phyloP scores from a whole-genome alignment of 2,797 vertebrate species.

The Sebastes hubbsi region DNA sequence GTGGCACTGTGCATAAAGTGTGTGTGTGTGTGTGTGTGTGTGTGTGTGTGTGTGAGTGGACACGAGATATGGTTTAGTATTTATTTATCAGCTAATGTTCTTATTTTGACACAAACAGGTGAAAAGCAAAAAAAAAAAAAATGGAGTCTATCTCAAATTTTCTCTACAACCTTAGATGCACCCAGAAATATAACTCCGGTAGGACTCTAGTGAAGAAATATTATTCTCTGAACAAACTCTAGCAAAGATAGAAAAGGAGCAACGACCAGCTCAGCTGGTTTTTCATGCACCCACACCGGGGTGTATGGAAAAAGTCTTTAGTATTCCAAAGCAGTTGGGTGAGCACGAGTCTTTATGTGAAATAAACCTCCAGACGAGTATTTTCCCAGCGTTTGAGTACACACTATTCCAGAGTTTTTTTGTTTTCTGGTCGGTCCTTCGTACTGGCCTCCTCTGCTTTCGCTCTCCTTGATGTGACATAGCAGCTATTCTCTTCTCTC shows the following conservation, averaged over 20 bases:
- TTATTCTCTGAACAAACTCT: slow-evolving; percentile 88
- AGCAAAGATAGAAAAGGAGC: slow-evolving; percentile 97
- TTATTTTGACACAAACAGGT: slow-evolving; percentile 76
- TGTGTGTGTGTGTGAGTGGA: slow-evolving; percentile 37
- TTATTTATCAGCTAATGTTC: slow-evolving; percentile 69
- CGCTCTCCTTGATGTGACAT: slow-evolving; percentile 30
- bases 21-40: slow-evolving; percentile 37
- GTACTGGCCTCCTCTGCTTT: slow-evolving; percentile 26
- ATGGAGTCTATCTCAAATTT: slow-evolving; percentile 62
- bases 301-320: slow-evolving; percentile 86
- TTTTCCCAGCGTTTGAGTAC: slow-evolving; percentile 32
- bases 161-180: slow-evolving; percentile 71
- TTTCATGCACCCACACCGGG: slow-evolving; percentile 84
- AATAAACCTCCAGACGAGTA: slow-evolving; percentile 50
- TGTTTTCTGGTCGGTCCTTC: slow-evolving; percentile 14
- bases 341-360: slow-evolving; percentile 46
- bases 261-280: slow-evolving; percentile 93
- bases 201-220: slow-evolving; percentile 88
- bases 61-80: slow-evolving; percentile 53
- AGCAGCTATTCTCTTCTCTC: slow-evolving; percentile 50
- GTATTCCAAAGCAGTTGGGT: slow-evolving; percentile 88
- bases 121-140: slow-evolving; percentile 72
- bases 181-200: slow-evolving; percentile 84
- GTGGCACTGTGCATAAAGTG: slow-evolving; percentile 41
- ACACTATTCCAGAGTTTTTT: slow-evolving; percentile 27